Base-by-base conservation (phyloP, 2,113 vertebrate genomes). In the Arenaria interpres region DNA sequence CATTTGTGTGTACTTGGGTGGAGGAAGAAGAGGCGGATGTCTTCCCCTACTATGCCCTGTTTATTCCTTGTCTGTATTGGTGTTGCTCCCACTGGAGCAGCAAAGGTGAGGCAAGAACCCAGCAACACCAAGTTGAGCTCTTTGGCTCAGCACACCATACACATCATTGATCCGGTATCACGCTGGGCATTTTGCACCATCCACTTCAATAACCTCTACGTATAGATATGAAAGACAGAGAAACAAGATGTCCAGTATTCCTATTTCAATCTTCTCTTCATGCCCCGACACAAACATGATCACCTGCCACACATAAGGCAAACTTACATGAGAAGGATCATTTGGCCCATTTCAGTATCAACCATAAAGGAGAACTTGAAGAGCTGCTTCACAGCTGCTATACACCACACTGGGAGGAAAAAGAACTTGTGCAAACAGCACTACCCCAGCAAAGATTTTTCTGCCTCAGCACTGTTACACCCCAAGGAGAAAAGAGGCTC, bases 41-140 rank as follows among this genome's bases (percentile, higher is more conserved):
- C 89, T 89, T 89, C 16, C 64, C 48, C 83, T 80, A 33, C 54
- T 90, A 56, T 28, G 18, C 76, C 7, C 24, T 85, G 19, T 22
- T 93, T 88, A 62, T 90, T 93, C 85, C 32, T 89, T 39, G 48
- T 66, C 67, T 82, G 46, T 74, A 25, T 9, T 88, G 51, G n/a
- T 77, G 96, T 93, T 96, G 60, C 82, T 95, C 68, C 79, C 90
- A 89, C 68, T 59, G 88, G 75, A 94, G 78, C 84, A 95, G 68
- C 71, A 75, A 94, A 90, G 11, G 8, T 43, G 57, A 92, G 35
- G 17, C 8, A 73, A 94, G 84, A 91, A 72, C 4, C 62, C 74
- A 91, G 71, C 43, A 89, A 90, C n/a, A 53, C 80, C 24, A 30
- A 96, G 92, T 8, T n/a, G 54, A 93, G 50, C 50, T 93, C 50